Conservation (phyloP, 2,113 vertebrate genomes). For the Saguinus midas region DNA sequence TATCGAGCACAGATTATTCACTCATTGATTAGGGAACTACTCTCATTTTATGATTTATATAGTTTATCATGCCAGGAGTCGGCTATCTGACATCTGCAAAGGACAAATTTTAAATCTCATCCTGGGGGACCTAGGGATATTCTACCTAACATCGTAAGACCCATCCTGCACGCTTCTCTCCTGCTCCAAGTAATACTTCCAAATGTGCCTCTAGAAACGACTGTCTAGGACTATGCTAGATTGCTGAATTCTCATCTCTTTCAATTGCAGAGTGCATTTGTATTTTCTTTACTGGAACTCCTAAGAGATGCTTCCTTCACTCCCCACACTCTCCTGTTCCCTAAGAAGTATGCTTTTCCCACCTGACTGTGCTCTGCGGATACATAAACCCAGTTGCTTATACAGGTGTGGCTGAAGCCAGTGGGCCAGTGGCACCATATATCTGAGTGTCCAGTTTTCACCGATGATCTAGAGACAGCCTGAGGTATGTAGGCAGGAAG, state of each 20-base stretch:
- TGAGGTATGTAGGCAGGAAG: background rate
- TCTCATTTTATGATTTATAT: background rate
- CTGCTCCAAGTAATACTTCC: background rate
- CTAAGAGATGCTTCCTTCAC: background rate
- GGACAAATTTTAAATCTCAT: background rate
- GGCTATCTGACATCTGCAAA: background rate
- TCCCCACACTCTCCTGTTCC: too few relatives aligned
- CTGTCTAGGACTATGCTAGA: fast-evolving
- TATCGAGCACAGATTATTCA: background rate
- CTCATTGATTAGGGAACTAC: background rate
- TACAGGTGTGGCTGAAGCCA: background rate
- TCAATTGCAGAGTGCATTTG: background rate
- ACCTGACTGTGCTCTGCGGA: background rate
- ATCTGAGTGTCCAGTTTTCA: background rate
- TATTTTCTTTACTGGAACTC: background rate
- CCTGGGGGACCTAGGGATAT: too few relatives aligned
- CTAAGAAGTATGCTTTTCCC: background rate
- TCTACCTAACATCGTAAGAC: background rate
- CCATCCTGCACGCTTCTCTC: background rate
- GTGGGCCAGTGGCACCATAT: background rate
- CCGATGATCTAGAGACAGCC: background rate
- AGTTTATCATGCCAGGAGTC: background rate
- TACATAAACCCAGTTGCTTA: background rate
- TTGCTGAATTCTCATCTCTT: background rate
- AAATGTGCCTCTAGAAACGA: background rate